Evolutionary conservation across 1,140 invertebrate genomes (phyloP), one percentile per base, ranked within the genome.

Genomic region (Geopemphigus sp.): DNA sequence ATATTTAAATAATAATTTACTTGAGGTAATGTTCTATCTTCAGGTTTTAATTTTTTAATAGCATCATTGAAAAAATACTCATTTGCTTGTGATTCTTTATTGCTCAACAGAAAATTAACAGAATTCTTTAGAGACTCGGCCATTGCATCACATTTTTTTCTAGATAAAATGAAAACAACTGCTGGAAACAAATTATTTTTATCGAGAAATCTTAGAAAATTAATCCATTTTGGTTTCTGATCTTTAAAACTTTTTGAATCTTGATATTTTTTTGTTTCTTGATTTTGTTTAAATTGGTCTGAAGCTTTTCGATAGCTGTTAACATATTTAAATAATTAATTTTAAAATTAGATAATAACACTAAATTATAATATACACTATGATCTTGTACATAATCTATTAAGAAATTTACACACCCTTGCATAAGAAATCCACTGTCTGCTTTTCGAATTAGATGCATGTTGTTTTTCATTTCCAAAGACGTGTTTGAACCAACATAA

Each of bases 141-240:
- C 84, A 95, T 96, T 78, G 89, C 88, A 84, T 97, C 85, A 84
- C 93, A 95, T 83, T 91, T 90, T 84, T 94, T 95, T 81, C 96
- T 88, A 0, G 96, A 98, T 81, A 99, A 90, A 12, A 94, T 96
- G 84, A 99, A 99, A 2, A 95, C 91, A 1, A 99, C 95, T 0
- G 95, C 93, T 0, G 98, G 97, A 64, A 99, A 86, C 83, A 96
- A 92, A 81, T 97, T 92, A 76, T 92, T 87, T 56, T 90, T 90
- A 83, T 89, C 88, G 6, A 97, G 87, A 85, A 80, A 80, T 26
- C 50, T 59, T 15, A 80, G 17, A 54, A 82, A 74, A 24, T 56
- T 63, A 10, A 80, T n/a, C 74, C 76, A 80, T 26, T 80, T 76
- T 17, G 74, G 45, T 70, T 63, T 82, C 54, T 83, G 81, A 72